These are phyloP conservation scores for Vidua chalybeata DNA, from an alignment of 2,113 vertebrate genomes.

Conservation along the genomic window DNA sequence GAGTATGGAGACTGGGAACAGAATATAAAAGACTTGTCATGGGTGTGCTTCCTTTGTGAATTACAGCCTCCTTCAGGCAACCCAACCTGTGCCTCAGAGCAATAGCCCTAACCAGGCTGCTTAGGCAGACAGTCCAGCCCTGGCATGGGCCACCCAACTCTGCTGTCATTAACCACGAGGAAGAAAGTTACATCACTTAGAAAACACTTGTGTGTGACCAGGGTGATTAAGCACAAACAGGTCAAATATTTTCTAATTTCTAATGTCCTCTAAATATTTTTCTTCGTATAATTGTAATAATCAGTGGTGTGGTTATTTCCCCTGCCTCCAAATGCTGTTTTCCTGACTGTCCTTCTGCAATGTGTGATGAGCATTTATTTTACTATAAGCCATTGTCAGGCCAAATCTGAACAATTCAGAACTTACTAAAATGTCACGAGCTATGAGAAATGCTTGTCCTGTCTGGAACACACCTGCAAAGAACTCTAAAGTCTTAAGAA, in stretches of 20 bases:
- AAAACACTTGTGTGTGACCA: background rate
- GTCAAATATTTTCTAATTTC: background rate
- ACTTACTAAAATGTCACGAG: background rate
- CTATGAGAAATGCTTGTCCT: background rate
- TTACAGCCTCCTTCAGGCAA: background rate
- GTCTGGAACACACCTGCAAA: background rate
- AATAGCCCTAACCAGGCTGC: background rate
- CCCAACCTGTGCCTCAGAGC: background rate
- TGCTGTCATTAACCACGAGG: background rate
- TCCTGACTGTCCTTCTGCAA: background rate
- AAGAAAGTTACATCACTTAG: background rate
- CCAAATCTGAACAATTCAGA: background rate
- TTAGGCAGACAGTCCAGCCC: background rate
- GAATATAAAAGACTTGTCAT: background rate
- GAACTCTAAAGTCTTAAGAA: background rate
- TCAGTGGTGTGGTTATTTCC: background rate
- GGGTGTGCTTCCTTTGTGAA: background rate
- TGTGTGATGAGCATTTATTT: background rate
- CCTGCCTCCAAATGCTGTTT: background rate
- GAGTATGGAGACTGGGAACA: background rate
- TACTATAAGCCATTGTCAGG: background rate
- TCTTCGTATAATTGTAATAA: accelerated
- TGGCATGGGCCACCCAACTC: background rate
- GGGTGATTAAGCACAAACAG: background rate
- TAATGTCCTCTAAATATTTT: background rate